Evolutionary conservation across 2,888 invertebrate species (phyloP).

Genomic region (Diplolepis rosae): DNA sequence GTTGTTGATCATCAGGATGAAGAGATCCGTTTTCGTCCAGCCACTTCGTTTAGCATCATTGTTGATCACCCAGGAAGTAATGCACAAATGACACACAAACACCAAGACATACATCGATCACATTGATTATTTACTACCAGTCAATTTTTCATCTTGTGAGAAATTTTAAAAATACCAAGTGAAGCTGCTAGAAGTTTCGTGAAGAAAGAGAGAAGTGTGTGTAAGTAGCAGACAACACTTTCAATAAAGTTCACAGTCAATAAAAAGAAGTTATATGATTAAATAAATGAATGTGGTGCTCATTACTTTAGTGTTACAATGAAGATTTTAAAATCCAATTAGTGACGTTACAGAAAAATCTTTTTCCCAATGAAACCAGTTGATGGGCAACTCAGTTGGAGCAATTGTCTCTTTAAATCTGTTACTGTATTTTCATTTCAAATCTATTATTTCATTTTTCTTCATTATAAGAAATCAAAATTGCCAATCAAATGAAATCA

Average conservation of each 20-base stretch:
- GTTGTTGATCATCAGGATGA: conserved; percentile 39
- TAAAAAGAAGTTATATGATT: neutral
- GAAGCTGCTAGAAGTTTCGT: neutral
- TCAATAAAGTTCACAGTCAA: neutral
- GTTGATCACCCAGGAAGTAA: conserved; percentile 40
- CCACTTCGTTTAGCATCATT: conserved; percentile 75
- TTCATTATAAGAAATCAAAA: neutral
- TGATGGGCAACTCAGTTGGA: neutral
- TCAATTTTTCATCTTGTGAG: neutral
- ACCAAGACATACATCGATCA: conserved; percentile 55
- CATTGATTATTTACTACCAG: conserved; percentile 3
- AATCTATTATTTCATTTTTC: neutral
- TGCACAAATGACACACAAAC: conserved; percentile 55
- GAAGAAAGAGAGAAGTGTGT: neutral
- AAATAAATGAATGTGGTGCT: conserved; percentile 35
- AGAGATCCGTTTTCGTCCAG: conserved; percentile 83
- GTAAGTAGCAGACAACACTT: neutral
- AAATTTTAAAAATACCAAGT: neutral
- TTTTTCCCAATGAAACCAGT: neutral
- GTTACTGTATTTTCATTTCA: too few species aligned
- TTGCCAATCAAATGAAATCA: neutral
- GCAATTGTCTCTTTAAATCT: neutral
- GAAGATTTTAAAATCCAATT: conserved; percentile 34
- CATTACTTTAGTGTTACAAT: conserved; percentile 22
- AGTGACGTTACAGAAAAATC: conserved; percentile 30